Base-by-base conservation (phyloP, 2,113 vertebrate genomes). In the Chascanopsetta lugubris region DNA sequence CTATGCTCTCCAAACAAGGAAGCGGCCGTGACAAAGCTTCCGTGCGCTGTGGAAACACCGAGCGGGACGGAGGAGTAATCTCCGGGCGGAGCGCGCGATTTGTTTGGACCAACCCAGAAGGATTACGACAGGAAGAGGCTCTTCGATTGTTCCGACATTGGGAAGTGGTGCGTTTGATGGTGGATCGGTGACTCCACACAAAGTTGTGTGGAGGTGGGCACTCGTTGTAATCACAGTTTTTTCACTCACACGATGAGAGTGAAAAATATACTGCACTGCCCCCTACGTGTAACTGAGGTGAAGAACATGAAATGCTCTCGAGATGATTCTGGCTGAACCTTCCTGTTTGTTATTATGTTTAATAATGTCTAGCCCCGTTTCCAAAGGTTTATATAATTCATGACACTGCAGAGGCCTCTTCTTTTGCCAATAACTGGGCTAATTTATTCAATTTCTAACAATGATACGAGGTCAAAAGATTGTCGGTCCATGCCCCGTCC, bases 1-100 rank as follows among this genome's bases (percentile, higher is more conserved):
- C 50, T 56, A 38, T 61, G 51, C 76, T 85, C 27, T 87, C n/a
- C 58, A 89, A 88, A 90, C 83, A 89, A 80, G 82, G 83, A 90
- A 87, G 86, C 61, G 21, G 49, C 34, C 36, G 25, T 71, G 65
- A 86, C 76, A 80, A 88, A 70, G 77, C 61, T 60, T 63, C 60
- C 55, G 62, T 79, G 62, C 24, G 21, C 82, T 80, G 69, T 84
- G 69, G 69, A 61, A 81, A 85, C 77, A 84, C 18, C 65, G 60
- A 68, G 68, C 32, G 50, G 48, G 56, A 59, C 8, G 6, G 47
- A 27, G 13, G 51, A 48, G 58, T 72, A 68, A 69, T 71, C 74
- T 54, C 58, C 15, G 51, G 61, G 43, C 48, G 67, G 70, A 51
- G 24, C n/a, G 50, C 25, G 43, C 69, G 59, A 69, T 84, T 85